Conservation (phyloP, 2,888 invertebrate species). For the Thysanoteuthis rhombus region DNA sequence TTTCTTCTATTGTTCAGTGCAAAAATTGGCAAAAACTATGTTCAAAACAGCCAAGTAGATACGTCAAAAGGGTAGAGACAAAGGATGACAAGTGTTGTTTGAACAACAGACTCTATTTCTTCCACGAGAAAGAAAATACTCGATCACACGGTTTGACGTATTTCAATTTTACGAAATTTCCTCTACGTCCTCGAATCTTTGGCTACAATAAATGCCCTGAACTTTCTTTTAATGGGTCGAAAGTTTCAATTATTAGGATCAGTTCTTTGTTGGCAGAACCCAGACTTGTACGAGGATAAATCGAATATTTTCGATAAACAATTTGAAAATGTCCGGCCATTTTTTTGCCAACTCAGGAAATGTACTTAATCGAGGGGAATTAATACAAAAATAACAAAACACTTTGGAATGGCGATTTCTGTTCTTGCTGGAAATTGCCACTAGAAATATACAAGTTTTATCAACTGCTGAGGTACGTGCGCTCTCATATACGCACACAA, state of each 20-base stretch:
- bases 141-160: not conserved
- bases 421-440: too few species aligned
- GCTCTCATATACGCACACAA: too few species aligned
- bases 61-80: not conserved
- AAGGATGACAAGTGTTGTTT: not conserved
- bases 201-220: not conserved
- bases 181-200: not conserved
- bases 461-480: too few species aligned
- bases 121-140: not conserved
- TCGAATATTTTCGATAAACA: not conserved
- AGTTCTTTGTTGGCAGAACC: not conserved
- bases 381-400: not conserved
- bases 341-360: not conserved
- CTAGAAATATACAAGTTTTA: not conserved
- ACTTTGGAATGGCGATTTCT: not conserved
- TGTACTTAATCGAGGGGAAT: not conserved
- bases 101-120: not conserved
- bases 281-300: not conserved
- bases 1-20: not conserved
- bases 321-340: not conserved
- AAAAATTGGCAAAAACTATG: not conserved
- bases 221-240: not conserved
- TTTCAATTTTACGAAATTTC: not conserved
- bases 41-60: not conserved
- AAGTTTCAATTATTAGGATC: not conserved